phyloP scores from a whole-genome alignment of 2,797 vertebrate species.

The Anabas testudineus region DNA sequence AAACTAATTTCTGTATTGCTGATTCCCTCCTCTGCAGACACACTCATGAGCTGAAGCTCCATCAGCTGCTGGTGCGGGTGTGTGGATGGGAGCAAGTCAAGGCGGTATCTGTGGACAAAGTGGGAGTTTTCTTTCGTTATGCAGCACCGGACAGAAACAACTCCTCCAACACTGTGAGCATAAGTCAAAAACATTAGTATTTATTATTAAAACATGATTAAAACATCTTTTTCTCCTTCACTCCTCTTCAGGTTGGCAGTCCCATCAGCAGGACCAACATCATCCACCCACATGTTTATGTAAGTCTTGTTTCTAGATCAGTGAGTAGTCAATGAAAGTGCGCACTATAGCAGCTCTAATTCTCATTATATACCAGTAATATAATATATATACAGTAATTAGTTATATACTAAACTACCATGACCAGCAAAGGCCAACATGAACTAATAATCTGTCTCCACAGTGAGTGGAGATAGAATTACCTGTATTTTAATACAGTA shows the following conservation, averaged over 20 bases:
- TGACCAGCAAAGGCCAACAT: too few species aligned
- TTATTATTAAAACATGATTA: too few species aligned
- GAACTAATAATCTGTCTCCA: too few species aligned
- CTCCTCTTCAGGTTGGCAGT: constrained; percentile 90
- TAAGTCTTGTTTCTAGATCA: constrained; percentile 79
- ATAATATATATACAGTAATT: too few species aligned
- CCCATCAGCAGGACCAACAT: constrained; percentile 96
- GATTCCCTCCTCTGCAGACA: constrained; percentile 82
- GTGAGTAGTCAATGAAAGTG: too few species aligned
- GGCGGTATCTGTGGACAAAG: constrained; percentile 98
- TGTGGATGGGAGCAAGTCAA: constrained; percentile 98
- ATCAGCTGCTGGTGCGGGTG: constrained; percentile 95
- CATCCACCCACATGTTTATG: constrained; percentile 98
- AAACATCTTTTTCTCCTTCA: background rate
- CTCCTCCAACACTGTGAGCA: constrained; percentile 91
- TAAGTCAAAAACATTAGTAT: background rate
- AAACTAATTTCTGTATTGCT: background rate
- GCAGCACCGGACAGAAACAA: constrained; percentile 95
- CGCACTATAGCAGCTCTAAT: too few species aligned
- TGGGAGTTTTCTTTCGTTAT: constrained; percentile 96
- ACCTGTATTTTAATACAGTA: too few species aligned
- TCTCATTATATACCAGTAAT: too few species aligned
- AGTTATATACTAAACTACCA: too few species aligned
- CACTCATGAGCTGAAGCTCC: constrained; percentile 96
- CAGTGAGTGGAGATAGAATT: too few species aligned